Base-by-base conservation (phyloP, 1,140 invertebrate species). In the Nephotettix cincticeps region DNA sequence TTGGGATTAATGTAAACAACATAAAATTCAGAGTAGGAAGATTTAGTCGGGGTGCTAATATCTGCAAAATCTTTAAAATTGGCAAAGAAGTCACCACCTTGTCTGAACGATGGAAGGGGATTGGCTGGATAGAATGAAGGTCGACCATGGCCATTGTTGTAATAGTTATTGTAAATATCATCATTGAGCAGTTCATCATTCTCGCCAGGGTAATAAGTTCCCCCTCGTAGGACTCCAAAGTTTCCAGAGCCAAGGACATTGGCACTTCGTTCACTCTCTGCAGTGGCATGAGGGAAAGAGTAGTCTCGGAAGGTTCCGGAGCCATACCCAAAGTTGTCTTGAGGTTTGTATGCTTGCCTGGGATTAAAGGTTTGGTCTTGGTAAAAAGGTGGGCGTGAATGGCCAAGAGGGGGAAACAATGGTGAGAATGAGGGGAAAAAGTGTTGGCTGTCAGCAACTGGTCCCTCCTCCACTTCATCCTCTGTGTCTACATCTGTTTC, bases 11-110 rank as follows among this genome's bases (percentile, higher is more conserved):
- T 79, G 77, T 93, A 93, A 0, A 93, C 91, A 0, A 94, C 90
- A 23, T 93, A 90, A 69, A 89, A 88, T 74, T 94, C 90, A 0
- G 92, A 94, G 78, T 90, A 94, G 3, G 91, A 90, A 0, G 91
- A 87, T 77, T 92, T 91, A 0, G 91, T 87, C 13, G 91, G 91
- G 6, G 91, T 89, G 45, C 93, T 94, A 28, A 94, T 93, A 75
- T 95, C 93, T 0, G 93, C 93, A 76, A 95, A 95, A 76, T 95
- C 93, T 71, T 91, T 86, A 82, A 95, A 95, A 77, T 94, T 93
- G 1, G 92, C 91, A 76, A 95, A 95, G 76, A 92, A 91, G 75
- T 92, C 89, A 14, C 74, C 77, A 2, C 76, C 76, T 28, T 73
- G 70, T 17, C 74, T 71, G 72, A 73, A 77, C 21, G 72, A 51